Percentiles rank a stretch among this genome's conserved stretches.
phyloP scores from a whole-genome alignment of 1,140 invertebrate genomes.

The Diploscapter pachys region DNA sequence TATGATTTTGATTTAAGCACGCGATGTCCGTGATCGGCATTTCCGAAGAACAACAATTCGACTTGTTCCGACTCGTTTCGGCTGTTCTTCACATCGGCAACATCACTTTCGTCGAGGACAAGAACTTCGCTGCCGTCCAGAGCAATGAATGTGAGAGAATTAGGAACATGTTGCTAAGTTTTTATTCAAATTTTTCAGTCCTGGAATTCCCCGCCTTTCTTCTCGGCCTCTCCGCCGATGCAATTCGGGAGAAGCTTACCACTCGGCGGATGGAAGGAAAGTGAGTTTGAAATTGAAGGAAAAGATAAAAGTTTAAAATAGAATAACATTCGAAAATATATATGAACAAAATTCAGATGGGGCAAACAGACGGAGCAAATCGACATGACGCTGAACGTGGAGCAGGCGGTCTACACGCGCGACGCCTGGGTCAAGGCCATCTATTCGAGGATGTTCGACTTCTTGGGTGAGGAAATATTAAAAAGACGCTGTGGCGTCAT shows the following conservation, averaged over 20 bases:
- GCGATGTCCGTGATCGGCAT: constrained; percentile 73
- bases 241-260: constrained; percentile 68
- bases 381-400: constrained; percentile 69
- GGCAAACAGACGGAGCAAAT: constrained; percentile 70
- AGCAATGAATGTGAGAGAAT: constrained; percentile 66
- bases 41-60: constrained; percentile 63
- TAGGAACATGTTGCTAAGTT: no score
- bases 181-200: constrained; percentile 61
- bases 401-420: constrained; percentile 70
- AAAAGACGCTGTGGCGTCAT: no score
- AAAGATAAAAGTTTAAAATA: constrained; percentile 61
- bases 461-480: constrained; percentile 66
- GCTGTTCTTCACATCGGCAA: constrained; percentile 73
- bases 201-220: constrained; percentile 70
- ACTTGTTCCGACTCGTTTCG: constrained; percentile 68
- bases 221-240: constrained; percentile 67
- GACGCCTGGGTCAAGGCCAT: constrained; percentile 71
- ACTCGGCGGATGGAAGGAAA: constrained; percentile 34
- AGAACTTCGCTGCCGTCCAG: constrained; percentile 69
- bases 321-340: no score
- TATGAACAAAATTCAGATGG: constrained; percentile 67
- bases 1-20: constrained; percentile 57
- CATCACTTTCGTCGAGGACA: constrained; percentile 67
- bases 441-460: constrained; percentile 72
- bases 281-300: constrained; percentile 39